phyloP scores from a whole-genome alignment of 2,888 invertebrate species.

The Epicampocera succincta region DNA sequence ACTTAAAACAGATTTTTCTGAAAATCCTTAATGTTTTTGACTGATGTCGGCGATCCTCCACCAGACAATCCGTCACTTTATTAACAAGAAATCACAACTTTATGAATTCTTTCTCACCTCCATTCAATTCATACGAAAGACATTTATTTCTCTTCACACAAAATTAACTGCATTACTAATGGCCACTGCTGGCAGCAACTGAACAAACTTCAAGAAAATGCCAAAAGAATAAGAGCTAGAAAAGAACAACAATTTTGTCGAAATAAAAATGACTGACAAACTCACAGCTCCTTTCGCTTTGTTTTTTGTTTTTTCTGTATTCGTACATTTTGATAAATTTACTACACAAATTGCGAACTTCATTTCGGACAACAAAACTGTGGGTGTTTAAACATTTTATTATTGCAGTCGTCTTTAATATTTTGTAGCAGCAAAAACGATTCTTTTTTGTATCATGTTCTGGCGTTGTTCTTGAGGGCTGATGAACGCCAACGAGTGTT shows the following conservation, averaged over 20 bases:
- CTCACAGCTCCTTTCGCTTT: slow-evolving; percentile 26
- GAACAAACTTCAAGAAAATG: background rate
- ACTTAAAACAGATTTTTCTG: too few relatives aligned
- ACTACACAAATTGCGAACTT: slow-evolving; percentile 68
- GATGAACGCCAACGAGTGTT: background rate
- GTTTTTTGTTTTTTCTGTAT: background rate
- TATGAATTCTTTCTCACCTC: slow-evolving; percentile 68
- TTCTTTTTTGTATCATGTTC: slow-evolving; percentile 7
- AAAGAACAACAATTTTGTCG: background rate
- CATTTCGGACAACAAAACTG: slow-evolving; percentile 60
- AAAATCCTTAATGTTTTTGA: too few relatives aligned
- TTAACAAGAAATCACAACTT: slow-evolving; percentile 64
- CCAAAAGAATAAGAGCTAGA: background rate
- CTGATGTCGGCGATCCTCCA: too few relatives aligned
- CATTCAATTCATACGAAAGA: slow-evolving; percentile 56
- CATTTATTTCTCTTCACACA: slow-evolving; percentile 67
- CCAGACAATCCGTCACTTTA: slow-evolving; percentile 41
- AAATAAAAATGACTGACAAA: slow-evolving; percentile 24
- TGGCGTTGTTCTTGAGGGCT: slow-evolving; percentile 18
- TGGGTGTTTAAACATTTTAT: slow-evolving; percentile 63
- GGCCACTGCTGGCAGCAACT: slow-evolving; percentile 51
- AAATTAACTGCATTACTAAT: slow-evolving; percentile 67
- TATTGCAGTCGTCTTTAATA: slow-evolving; percentile 21
- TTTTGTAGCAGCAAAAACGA: background rate
- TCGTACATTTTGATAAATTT: slow-evolving; percentile 60